Conservation (phyloP, 1,140 invertebrate species). For the Chrysopa pallens region DNA sequence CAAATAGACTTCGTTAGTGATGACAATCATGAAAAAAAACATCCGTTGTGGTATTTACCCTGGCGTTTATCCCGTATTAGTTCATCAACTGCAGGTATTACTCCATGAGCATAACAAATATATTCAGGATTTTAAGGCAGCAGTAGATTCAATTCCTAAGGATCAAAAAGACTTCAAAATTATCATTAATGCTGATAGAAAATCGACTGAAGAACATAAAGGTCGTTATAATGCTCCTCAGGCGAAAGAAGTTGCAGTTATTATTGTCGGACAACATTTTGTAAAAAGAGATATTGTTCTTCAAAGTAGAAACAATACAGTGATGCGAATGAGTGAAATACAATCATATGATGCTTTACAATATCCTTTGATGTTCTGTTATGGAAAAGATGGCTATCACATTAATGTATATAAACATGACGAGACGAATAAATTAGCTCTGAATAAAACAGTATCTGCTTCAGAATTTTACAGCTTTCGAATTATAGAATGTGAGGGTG, state of each 20-base stretch:
- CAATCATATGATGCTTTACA: conserved; percentile 20
- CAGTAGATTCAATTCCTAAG: conserved; percentile 14
- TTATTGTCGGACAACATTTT: conserved; percentile 23
- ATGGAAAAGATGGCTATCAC: conserved; percentile 23
- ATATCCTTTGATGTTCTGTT: conserved; percentile 26
- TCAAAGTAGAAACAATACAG: conserved; percentile 18
- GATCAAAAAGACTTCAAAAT: conserved; percentile 14
- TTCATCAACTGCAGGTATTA: conserved; percentile 12
- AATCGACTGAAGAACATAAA: conserved; percentile 19
- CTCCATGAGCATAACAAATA: conserved; percentile 18
- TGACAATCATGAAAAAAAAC: conserved; percentile 5
- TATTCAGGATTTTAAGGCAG: conserved; percentile 18
- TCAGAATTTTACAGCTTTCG: conserved; percentile 9
- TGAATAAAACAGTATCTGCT: conserved; percentile 8
- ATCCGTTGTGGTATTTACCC: conserved; percentile 6
- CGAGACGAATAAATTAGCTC: conserved; percentile 2
- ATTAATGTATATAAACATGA: conserved; percentile 14
- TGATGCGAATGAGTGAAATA: conserved; percentile 16
- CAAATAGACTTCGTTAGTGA: conserved; percentile 21
- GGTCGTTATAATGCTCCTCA: conserved; percentile 24
- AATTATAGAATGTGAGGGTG: neutral
- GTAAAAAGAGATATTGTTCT: conserved; percentile 5
- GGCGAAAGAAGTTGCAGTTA: conserved; percentile 23
- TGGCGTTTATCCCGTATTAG: conserved; percentile 9
- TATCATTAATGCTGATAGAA: conserved; percentile 12